Percentiles rank a stretch among this genome's conserved stretches.
phyloP scores from a whole-genome alignment of 2,888 invertebrate species.

The Tenodera sinensis region DNA sequence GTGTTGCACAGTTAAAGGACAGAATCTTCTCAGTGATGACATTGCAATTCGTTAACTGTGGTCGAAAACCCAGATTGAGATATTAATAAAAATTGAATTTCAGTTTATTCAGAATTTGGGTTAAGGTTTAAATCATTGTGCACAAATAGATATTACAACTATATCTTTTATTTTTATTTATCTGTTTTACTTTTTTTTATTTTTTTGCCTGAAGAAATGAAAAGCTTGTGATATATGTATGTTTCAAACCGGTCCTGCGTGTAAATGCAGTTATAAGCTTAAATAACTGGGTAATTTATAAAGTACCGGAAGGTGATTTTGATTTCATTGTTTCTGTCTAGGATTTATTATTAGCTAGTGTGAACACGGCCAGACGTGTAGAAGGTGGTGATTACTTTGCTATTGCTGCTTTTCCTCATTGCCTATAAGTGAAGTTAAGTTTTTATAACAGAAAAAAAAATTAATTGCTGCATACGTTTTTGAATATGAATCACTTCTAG shows the following conservation, averaged over 20 bases:
- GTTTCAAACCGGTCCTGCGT: neutral
- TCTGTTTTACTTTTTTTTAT: accelerated
- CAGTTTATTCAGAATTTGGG: no score
- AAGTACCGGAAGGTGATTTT: no score
- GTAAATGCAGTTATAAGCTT: neutral
- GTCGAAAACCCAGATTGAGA: no score
- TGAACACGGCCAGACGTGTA: neutral
- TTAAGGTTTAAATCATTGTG: neutral
- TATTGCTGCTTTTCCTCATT: neutral
- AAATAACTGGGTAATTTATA: neutral
- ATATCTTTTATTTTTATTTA: neutral
- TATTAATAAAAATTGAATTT: neutral
- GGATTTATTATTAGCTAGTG: neutral
- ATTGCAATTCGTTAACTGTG: no score
- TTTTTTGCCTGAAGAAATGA: no score
- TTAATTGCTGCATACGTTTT: no score
- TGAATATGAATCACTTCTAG: no score
- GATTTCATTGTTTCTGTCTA: neutral
- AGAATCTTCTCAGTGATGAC: no score
- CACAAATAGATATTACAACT: neutral
- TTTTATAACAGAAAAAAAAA: no score
- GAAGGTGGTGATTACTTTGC: neutral
- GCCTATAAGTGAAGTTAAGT: neutral
- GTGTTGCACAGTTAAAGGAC: neutral
- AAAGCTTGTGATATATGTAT: neutral